Base-by-base conservation (phyloP, 1,140 invertebrate genomes). In the Batillaria attramentaria region DNA sequence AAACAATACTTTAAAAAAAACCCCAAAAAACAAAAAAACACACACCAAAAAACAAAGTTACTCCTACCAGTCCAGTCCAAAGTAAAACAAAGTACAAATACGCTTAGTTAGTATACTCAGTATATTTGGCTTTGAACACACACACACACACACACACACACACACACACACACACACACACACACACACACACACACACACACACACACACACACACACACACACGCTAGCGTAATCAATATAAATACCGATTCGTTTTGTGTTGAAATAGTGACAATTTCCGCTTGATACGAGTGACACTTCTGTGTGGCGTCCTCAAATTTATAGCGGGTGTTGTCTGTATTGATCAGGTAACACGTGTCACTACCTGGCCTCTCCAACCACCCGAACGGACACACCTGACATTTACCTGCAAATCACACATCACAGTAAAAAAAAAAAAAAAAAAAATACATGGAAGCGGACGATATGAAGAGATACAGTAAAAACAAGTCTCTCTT, bases 321-420 rank as follows among this genome's bases (percentile, higher is more conserved):
- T 41, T 72, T 74, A 46, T 79, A 74, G 2, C 33, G 4, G 28
- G 62, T 72, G 43, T 2, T 20, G 35, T 28, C 33, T 16, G 35
- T 35, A n/a, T 46, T 62, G 24, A 79, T 60, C 54, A 74, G 42
- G 65, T 79, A 79, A 65, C 78, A 79, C 13, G 31, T 28, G 54
- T 73, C 57, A 54, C 72, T 69, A 18, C 18, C 50, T 13, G 66
- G 28, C 4, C 69, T 57, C 13, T 73, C 60, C 28, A 65, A 60
- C 78, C 78, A 79, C 28, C 78, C 72, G 31, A 46, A 74, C 20
- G 78, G 78, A 74, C 78, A 80, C 50, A 74, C 72, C 42, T 80
- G 79, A 43, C 41, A 6, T 6, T 0, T 18, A 24, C 50, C 78
- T 75, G 72, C 0, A 37, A 42, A 13, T 16, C 8, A 72, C 42